Evolutionary conservation across 2,888 invertebrate species (phyloP).

Genomic region (Troides oblongomaculatus): DNA sequence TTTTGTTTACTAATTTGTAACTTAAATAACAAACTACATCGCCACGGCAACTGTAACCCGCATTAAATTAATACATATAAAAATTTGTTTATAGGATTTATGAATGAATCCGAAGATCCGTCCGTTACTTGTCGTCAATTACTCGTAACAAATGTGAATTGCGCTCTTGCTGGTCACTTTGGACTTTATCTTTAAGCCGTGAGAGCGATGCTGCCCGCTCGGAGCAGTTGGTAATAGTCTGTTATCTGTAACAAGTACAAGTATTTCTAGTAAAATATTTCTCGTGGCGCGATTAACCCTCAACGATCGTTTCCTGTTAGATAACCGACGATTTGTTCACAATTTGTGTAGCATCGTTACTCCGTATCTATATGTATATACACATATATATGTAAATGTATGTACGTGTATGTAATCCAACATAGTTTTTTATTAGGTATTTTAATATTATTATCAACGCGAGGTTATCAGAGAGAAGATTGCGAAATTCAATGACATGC

Average conservation of each 20-base stretch:
- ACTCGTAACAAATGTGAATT: slow-evolving; percentile 36
- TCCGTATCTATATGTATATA: no score
- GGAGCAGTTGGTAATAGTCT: slow-evolving; percentile 30
- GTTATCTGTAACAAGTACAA: slow-evolving; percentile 31
- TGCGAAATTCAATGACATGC: no score
- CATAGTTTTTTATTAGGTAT: no score
- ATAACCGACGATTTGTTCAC: slow-evolving; percentile 16
- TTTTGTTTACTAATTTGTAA: not conserved
- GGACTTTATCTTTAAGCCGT: not conserved
- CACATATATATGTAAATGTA: no score
- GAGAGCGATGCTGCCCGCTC: not conserved
- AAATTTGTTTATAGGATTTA: slow-evolving; percentile 7
- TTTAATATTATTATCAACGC: no score
- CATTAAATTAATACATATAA: not conserved
- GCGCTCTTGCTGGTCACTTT: not conserved
- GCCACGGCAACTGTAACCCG: not conserved
- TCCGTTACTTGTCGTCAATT: slow-evolving; percentile 43
- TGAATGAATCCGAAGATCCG: slow-evolving; percentile 44
- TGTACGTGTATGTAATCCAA: no score
- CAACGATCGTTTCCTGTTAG: slow-evolving; percentile 22
- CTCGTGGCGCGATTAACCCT: slow-evolving; percentile 14
- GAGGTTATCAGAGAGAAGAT: no score
- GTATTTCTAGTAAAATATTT: slow-evolving; percentile 17
- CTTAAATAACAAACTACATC: not conserved
- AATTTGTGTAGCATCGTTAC: no score